Percentiles rank a stretch among this genome's conserved stretches.
Evolutionary conservation across 2,113 vertebrate species (phyloP).

Genomic region (Glaucomys volans): DNA sequence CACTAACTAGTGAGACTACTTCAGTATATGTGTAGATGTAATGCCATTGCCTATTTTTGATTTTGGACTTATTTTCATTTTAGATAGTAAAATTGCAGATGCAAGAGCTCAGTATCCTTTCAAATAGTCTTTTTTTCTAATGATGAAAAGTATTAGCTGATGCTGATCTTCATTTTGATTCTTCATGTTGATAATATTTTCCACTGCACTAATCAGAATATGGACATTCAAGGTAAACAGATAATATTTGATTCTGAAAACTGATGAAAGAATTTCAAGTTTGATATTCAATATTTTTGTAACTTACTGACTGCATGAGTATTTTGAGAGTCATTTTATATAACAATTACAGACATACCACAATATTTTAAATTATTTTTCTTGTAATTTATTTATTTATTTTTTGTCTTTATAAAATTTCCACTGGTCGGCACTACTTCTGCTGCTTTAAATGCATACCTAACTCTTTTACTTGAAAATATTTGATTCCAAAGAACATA

Average conservation of each 20-base stretch:
- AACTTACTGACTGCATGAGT: not conserved
- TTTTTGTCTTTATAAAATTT: not conserved
- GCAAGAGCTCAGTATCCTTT: not conserved
- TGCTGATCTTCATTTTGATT: not conserved
- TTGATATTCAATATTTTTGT: not conserved
- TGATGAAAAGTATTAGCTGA: not conserved
- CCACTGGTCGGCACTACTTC: not conserved
- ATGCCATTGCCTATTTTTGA: not conserved
- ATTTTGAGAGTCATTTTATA: constrained; percentile 16
- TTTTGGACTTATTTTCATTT: not conserved
- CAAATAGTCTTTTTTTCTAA: not conserved
- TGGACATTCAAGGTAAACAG: not conserved
- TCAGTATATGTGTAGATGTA: not conserved
- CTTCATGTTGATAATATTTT: too few relatives aligned
- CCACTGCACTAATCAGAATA: not conserved
- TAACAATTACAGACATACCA: not conserved
- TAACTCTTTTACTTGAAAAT: not conserved
- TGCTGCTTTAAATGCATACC: not conserved
- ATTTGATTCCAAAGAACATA: not conserved
- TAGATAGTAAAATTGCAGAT: not conserved
- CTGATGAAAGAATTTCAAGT: not conserved
- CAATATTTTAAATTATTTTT: not conserved
- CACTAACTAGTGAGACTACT: not conserved
- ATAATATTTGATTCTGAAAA: constrained; percentile 11
- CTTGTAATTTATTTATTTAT: not conserved